Percentiles rank a stretch among this genome's conserved stretches.
Evolutionary conservation across 2,888 invertebrate genomes (phyloP).

Genomic region (Bursaphelenchus okinawaensis): DNA sequence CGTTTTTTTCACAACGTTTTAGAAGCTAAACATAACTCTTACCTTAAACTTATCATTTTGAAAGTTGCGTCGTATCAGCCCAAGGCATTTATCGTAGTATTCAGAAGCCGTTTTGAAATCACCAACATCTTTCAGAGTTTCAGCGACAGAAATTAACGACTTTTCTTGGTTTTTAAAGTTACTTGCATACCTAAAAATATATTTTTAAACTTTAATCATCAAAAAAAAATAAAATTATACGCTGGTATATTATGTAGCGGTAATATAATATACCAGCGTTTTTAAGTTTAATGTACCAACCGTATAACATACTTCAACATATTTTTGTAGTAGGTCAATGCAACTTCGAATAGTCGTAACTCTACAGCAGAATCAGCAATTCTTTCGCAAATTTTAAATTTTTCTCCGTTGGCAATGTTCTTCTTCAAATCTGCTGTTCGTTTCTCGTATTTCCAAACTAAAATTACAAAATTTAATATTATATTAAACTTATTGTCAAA

Average conservation of each 20-base stretch:
- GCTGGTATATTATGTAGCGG: too few species aligned
- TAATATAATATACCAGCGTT: too few species aligned
- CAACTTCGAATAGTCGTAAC: constrained; percentile 2
- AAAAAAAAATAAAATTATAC: too few species aligned
- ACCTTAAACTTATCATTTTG: neutral
- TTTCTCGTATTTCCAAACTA: neutral
- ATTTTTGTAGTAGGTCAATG: constrained; percentile 16
- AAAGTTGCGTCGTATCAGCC: constrained; percentile 12
- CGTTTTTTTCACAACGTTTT: too few species aligned
- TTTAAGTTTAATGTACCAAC: too few species aligned
- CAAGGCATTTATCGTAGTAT: constrained; percentile 14
- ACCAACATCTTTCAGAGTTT: constrained; percentile 18
- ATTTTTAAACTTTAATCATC: neutral
- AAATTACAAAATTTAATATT: too few species aligned
- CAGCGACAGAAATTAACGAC: constrained; percentile 19
- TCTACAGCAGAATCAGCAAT: neutral
- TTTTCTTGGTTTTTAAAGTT: constrained; percentile 2
- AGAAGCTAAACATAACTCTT: too few species aligned
- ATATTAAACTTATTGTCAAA: too few species aligned
- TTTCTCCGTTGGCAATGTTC: neutral
- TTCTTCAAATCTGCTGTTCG: neutral
- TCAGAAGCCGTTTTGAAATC: constrained; percentile 11
- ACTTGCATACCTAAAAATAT: constrained; percentile 5
- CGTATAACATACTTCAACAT: constrained; percentile 17
- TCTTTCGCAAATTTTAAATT: neutral